Percentiles rank a stretch among this genome's conserved stretches.
phyloP scores from a whole-genome alignment of 2,113 vertebrate genomes.

The Tupaia tana region DNA sequence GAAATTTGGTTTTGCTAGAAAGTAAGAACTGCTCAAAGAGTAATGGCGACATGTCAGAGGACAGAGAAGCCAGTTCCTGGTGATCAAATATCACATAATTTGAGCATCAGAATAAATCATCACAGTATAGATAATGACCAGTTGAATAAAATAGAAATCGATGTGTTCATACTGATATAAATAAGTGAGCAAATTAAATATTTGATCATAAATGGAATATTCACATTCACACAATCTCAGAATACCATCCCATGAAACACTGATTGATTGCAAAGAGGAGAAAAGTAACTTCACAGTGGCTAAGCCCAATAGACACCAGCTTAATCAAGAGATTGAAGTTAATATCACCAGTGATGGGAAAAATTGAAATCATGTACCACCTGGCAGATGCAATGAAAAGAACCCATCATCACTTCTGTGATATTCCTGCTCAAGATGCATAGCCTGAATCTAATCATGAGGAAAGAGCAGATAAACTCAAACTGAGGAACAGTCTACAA shows the following conservation, averaged over 20 bases:
- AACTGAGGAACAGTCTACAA: not conserved
- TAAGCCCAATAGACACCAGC: not conserved
- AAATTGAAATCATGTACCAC: slow-evolving; percentile 41
- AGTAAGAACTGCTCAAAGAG: not conserved
- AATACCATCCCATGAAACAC: not conserved
- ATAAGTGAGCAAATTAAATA: not conserved
- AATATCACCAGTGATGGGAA: not conserved
- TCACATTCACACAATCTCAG: not conserved
- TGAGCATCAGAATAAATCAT: not conserved
- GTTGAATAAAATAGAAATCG: not conserved
- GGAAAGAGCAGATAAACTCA: slow-evolving; percentile 17
- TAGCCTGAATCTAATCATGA: not conserved
- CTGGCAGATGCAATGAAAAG: not conserved
- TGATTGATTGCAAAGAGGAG: not conserved
- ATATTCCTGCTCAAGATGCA: not conserved
- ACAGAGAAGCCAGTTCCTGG: not conserved
- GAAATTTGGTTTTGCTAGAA: not conserved
- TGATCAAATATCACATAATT: not conserved
- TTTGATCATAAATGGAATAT: not conserved
- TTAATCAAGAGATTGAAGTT: slow-evolving; percentile 40
- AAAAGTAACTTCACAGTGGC: not conserved
- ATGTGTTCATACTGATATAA: not conserved
- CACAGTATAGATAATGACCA: not conserved
- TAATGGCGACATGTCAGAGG: not conserved
- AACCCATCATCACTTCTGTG: not conserved